Conservation (phyloP, 2,888 invertebrate species). For the Lasioglossum leucozonium region DNA sequence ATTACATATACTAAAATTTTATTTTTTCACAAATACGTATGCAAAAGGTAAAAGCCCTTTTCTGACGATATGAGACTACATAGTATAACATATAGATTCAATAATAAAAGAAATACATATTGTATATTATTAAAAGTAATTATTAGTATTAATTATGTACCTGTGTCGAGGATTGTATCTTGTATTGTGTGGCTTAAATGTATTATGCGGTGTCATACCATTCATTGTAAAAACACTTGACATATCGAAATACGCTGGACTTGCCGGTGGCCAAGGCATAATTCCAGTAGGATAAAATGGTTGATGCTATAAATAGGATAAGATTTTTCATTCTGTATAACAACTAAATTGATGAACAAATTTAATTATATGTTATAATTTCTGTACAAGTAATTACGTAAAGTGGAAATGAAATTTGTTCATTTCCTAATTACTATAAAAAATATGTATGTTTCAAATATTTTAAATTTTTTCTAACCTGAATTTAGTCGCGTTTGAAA, state of each 20-base stretch:
- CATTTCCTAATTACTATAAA: background rate
- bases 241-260: constrained; percentile 88
- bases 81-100: background rate
- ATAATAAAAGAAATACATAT: background rate
- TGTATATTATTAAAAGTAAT: constrained; percentile 2
- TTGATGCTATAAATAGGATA: constrained; percentile 85
- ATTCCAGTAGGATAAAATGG: constrained; percentile 88
- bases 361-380: background rate
- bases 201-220: constrained; percentile 89
- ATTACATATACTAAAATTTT: background rate
- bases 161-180: constrained; percentile 84
- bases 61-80: background rate
- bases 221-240: constrained; percentile 90
- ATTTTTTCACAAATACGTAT: background rate
- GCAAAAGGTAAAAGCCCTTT: too few relatives aligned
- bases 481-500: background rate
- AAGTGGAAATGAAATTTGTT: too few relatives aligned
- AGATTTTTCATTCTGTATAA: constrained; percentile 4
- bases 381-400: background rate
- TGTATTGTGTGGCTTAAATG: constrained; percentile 87
- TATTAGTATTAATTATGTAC: constrained; percentile 68
- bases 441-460: background rate
- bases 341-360: background rate
- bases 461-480: background rate
- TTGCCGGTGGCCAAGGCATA: constrained; percentile 86